A percentile compares a stretch with the other conserved stretches of the same genome.
Conservation (phyloP, 2,797 vertebrate genomes). For the Mycteria americana region DNA sequence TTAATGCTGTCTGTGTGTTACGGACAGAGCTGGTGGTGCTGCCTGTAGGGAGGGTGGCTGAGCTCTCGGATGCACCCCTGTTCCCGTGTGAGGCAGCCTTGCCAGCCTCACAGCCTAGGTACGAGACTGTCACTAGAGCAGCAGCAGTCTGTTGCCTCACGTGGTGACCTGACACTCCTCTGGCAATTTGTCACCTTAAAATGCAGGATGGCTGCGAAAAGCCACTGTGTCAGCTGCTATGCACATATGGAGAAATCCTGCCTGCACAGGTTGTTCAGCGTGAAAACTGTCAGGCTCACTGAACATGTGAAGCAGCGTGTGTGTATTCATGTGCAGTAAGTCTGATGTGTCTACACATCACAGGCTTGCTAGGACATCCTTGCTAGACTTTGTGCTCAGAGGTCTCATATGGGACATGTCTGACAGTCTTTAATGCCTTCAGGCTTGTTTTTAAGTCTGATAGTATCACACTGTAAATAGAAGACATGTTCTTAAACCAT, state of each 20-base stretch:
- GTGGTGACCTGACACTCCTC: neutral
- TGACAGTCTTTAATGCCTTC: neutral
- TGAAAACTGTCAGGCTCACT: neutral
- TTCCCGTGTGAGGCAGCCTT: accelerated
- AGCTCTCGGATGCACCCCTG: neutral
- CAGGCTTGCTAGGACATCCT: neutral
- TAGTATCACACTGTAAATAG: neutral
- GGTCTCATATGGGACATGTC: neutral
- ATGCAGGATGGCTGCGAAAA: neutral
- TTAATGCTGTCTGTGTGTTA: neutral
- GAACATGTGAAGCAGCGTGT: neutral
- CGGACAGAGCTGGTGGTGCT: neutral
- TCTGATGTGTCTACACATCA: neutral
- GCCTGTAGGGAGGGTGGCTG: neutral
- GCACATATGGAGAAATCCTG: neutral
- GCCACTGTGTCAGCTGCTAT: neutral
- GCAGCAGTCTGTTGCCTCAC: neutral
- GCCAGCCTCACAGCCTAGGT: neutral
- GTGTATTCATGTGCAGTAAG: neutral
- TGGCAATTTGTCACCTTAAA: neutral
- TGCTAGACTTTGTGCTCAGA: neutral
- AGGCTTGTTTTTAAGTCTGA: neutral
- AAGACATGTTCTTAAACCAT: neutral
- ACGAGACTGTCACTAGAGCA: neutral
- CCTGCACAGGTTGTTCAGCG: neutral